Evolutionary conservation across 2,888 invertebrate species (phyloP), one percentile per base, ranked within the genome.

Genomic region (Icerya purchasi): DNA sequence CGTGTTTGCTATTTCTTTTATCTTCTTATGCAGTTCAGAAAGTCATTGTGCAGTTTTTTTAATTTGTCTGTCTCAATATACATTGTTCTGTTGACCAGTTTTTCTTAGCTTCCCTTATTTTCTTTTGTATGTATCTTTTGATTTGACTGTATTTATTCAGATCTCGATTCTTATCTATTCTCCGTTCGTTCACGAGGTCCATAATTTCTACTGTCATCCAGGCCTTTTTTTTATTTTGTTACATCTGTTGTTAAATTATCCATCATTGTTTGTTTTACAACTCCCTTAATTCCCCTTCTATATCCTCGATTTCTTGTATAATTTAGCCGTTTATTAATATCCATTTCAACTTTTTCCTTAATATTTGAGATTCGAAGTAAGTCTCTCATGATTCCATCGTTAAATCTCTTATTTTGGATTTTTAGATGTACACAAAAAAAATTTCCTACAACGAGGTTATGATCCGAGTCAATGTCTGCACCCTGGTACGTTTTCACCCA

Each of bases 221-320:
- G 36, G 19, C 50, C n/a, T n/a, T n/a, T 22, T 25, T 53, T 53
- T 57, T 21, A 55, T 49, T 21, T 57, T 57, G 22, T 50, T 57
- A 20, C 22, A 57, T 57, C 57, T 57, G 25, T 52, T 58, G 24
- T 50, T 21, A 50, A 52, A 25, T 53, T 24, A 22, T 25, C 24
- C 53, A n/a, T 55, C 50, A 53, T 53, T 23, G 49, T 61, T 56
- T 50, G 25, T 56, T 36, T 53, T 53, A 21, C 59, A 64, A 62
- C 62, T 64, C 63, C 56, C 56, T 60, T 56, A 57, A 55, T 10
- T 59, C 50, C 53, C n/a, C 54, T 22, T 63, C 60, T 49, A 23
- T 24, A 59, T 53, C 53, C 57, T 58, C 22, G 8, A 36, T 36
- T 36, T 36, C 36, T 36, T 14, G 36, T 36, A 36, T 36, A 36